phyloP scores from a whole-genome alignment of 2,888 invertebrate genomes.

The Ctena decussata region DNA sequence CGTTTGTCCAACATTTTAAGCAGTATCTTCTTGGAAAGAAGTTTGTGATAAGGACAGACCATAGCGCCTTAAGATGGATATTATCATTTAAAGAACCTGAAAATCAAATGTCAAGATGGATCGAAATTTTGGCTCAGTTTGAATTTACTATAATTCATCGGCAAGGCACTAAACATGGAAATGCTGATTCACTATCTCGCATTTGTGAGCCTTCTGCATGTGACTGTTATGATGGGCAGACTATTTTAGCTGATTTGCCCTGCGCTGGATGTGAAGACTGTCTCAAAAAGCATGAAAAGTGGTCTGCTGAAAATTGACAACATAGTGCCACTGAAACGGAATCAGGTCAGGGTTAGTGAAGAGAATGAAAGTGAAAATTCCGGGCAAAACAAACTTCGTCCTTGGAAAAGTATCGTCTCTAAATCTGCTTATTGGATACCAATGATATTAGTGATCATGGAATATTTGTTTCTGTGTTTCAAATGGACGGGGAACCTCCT shows the following conservation, averaged over 20 bases:
- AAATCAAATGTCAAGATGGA: conserved; percentile 55
- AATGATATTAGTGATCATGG: too few relatives aligned
- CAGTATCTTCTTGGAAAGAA: conserved; percentile 44
- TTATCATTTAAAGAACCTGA: conserved; percentile 54
- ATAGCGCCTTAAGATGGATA: conserved; percentile 63
- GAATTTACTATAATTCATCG: conserved; percentile 46
- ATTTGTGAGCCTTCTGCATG: background rate
- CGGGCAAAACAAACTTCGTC: too few relatives aligned
- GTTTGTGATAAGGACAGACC: conserved; percentile 57
- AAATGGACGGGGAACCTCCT: too few relatives aligned
- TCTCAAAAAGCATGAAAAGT: conserved; percentile 5
- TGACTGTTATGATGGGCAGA: conserved; percentile 9
- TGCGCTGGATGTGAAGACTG: background rate
- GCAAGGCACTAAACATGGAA: conserved; percentile 17
- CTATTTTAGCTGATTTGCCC: background rate
- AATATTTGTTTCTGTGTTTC: too few relatives aligned
- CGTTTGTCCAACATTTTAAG: conserved; percentile 61
- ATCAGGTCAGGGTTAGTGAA: too few relatives aligned
- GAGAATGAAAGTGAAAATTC: too few relatives aligned
- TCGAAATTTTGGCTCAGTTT: conserved; percentile 54
- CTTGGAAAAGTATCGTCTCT: too few relatives aligned
- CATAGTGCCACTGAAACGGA: background rate
- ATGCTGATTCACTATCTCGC: conserved; percentile 13
- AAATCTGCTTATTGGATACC: too few relatives aligned
- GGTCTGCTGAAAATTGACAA: conserved; percentile 11